Evolutionary conservation across 2,113 vertebrate species (phyloP), one percentile per base, ranked within the genome.

Genomic region (Protomyctophum bolini): DNA sequence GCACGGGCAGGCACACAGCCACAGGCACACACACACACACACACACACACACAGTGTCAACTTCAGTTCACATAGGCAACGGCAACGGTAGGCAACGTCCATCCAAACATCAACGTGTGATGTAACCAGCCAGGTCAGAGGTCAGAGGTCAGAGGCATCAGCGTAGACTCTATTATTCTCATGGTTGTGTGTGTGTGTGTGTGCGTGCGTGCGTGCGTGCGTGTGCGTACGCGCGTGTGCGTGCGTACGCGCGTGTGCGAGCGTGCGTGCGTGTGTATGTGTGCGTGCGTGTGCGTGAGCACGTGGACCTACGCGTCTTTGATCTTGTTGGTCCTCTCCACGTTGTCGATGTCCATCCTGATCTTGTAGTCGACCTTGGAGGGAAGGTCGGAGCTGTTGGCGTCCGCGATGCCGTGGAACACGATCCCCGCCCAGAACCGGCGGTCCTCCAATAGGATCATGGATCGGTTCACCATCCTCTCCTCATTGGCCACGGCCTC

Each of bases 341-440:
- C 98, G 0, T 96, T 99, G 90, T 99, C 98, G 1, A 99, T 99
- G 86, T 99, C 98, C 98, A 99, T 99, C 58, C 98, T 95, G 85
- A 99, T 97, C 89, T 98, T 99, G 89, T 98, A 99, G 83, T 94
- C 95, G 71, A 99, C 89, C 0, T 96, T 95, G 0, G 85, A 80
- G 11, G 97, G 97, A 7, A 99, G 92, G 50, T 95, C 92, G 0
- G 84, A 80, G 45, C 94, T 94, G 60, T 90, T 93, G 0, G 94
- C 80, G 2, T 85, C 56, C 33, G 33, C 4, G 1, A 97, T 33
- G 70, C 95, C 95, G 0, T 93, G 90, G 81, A 99, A 99, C 56
- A 98, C 96, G 2, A 99, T 91, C 1, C 95, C 97, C 6, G 98
- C 98, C 98, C 98, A 99, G 90, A 99, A 99, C 80, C 92, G 96